phyloP scores from a whole-genome alignment of 2,113 vertebrate genomes.

The Entomyzon cyanotis region DNA sequence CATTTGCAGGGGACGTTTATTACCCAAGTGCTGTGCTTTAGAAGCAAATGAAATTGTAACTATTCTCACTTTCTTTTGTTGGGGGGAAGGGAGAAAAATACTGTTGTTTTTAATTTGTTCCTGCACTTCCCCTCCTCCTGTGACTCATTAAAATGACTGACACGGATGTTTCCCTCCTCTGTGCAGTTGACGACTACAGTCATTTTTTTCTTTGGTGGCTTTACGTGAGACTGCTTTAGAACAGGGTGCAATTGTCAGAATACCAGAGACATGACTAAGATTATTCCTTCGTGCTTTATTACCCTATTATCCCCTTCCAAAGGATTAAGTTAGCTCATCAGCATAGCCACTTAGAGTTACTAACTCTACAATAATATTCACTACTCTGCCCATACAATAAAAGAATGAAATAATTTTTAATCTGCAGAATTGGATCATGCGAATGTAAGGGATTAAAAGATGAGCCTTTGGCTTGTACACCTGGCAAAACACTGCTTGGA shows the following conservation, averaged over 20 bases:
- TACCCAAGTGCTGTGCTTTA: slow-evolving; percentile 68
- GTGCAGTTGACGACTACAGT: neutral
- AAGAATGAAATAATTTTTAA: slow-evolving; percentile 56
- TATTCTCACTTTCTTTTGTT: slow-evolving; percentile 56
- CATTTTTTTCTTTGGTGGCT: slow-evolving; percentile 17
- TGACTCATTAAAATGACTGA: slow-evolving; percentile 68
- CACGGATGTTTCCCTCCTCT: slow-evolving; percentile 23
- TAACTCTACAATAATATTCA: slow-evolving; percentile 22
- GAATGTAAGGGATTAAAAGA: slow-evolving; percentile 46
- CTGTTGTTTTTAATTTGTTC: slow-evolving; percentile 63
- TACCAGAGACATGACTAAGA: slow-evolving; percentile 18
- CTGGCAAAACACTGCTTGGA: slow-evolving; percentile 45
- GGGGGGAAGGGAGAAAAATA: slow-evolving; percentile 36
- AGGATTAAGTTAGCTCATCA: slow-evolving; percentile 38
- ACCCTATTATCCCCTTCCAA: slow-evolving; percentile 34
- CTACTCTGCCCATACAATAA: neutral
- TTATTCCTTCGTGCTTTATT: slow-evolving; percentile 24
- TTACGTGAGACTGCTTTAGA: slow-evolving; percentile 24
- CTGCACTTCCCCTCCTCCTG: slow-evolving; percentile 46
- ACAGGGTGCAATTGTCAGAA: slow-evolving; percentile 22
- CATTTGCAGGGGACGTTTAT: slow-evolving; percentile 71
- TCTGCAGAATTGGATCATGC: slow-evolving; percentile 35
- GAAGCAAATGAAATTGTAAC: slow-evolving; percentile 72
- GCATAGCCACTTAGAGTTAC: slow-evolving; percentile 24
- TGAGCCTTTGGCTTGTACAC: slow-evolving; percentile 52